Percentiles rank a stretch among this genome's conserved stretches.
phyloP scores from a whole-genome alignment of 2,888 invertebrate species.

The Parasteatoda lunata region DNA sequence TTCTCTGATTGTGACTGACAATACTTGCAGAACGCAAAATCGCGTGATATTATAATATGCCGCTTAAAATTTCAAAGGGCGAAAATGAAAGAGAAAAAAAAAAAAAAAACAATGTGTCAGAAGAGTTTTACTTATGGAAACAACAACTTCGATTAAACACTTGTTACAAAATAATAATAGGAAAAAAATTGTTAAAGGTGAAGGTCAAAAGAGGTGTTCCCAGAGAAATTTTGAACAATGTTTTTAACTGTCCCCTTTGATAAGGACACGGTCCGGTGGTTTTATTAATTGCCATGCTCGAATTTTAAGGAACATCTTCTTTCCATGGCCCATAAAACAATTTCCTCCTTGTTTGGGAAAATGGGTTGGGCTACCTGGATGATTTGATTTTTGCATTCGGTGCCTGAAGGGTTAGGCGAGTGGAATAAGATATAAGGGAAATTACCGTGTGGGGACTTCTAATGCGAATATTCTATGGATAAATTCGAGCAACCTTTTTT shows the following conservation, averaged over 20 bases:
- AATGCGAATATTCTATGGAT: not conserved
- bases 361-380: not conserved
- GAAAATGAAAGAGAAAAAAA: no score
- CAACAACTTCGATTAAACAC: not conserved
- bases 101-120: no score
- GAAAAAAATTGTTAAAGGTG: slow-evolving; percentile 4
- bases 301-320: not conserved
- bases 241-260: slow-evolving; percentile 4
- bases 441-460: slow-evolving; percentile 10
- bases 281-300: slow-evolving; percentile 19
- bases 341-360: not conserved
- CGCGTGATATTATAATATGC: no score
- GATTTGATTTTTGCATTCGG: slow-evolving; percentile 21
- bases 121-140: not conserved
- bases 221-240: slow-evolving; percentile 1
- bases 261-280: slow-evolving; percentile 7
- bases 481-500: slow-evolving; percentile 9
- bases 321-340: not conserved
- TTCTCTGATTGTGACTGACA: no score
- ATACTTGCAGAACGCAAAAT: no score
- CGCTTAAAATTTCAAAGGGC: no score
- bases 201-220: slow-evolving; percentile 25
- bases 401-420: slow-evolving; percentile 21
- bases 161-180: not conserved
- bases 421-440: not conserved